Conservation (phyloP, 2,888 invertebrate species). For the Scotopteryx bipunctaria region DNA sequence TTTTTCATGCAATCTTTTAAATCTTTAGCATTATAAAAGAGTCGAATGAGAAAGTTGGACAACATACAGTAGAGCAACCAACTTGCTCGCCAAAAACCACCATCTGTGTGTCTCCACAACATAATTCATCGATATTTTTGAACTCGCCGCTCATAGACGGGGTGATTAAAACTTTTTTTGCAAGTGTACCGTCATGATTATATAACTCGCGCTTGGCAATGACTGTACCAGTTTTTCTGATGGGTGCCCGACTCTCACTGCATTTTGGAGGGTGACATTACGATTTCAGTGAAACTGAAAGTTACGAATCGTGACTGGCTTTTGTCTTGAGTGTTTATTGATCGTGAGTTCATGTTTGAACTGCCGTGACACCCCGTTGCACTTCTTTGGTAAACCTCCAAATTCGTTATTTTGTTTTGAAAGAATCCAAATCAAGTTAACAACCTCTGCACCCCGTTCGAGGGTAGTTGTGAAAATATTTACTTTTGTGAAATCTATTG, state of each 20-base stretch:
- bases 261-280: slow-evolving; percentile 9
- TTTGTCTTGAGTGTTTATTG: neutral
- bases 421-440: too few relatives aligned
- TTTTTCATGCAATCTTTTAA: too few relatives aligned
- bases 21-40: too few relatives aligned
- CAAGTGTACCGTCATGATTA: slow-evolving; percentile 27
- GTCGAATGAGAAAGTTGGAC: slow-evolving; percentile 17
- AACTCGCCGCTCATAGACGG: slow-evolving; percentile 41
- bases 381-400: too few relatives aligned
- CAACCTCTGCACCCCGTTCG: too few relatives aligned
- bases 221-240: slow-evolving; percentile 29
- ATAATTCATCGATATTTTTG: slow-evolving; percentile 42
- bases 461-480: too few relatives aligned
- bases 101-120: slow-evolving; percentile 30
- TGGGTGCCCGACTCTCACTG: slow-evolving; percentile 40
- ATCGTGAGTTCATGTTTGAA: neutral
- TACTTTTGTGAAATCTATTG: too few relatives aligned
- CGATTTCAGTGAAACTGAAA: slow-evolving; percentile 17
- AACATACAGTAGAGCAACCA: neutral
- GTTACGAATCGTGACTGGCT: neutral
- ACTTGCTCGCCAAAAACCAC: slow-evolving; percentile 26
- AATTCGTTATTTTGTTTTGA: too few relatives aligned
- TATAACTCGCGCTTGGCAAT: slow-evolving; percentile 30
- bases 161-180: slow-evolving; percentile 40
- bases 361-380: neutral